phyloP scores from a whole-genome alignment of 2,113 vertebrate genomes.

The Strix aluco region DNA sequence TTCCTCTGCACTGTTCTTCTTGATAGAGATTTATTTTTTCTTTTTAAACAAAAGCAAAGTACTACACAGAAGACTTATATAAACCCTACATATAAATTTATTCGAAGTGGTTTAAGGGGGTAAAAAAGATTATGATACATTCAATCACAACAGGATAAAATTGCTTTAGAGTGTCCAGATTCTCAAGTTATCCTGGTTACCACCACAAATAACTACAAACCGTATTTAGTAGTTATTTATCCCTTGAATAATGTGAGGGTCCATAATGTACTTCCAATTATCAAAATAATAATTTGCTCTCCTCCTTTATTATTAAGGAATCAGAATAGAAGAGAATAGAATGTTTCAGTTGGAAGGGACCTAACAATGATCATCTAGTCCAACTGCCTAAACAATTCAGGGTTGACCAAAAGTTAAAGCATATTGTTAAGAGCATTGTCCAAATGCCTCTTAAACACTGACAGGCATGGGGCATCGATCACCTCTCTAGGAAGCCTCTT shows the following conservation, averaged over 20 bases:
- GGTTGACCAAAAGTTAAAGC: too few species aligned
- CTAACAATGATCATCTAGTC: background rate
- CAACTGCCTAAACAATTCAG: too few species aligned
- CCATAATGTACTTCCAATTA: background rate
- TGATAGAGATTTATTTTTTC: background rate
- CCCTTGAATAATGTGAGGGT: background rate
- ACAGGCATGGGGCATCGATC: too few species aligned
- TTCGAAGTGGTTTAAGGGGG: background rate
- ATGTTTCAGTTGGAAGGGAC: background rate
- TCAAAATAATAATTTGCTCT: background rate
- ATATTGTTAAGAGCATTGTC: too few species aligned
- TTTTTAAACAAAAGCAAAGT: background rate
- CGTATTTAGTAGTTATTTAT: background rate
- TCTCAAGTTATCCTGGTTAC: background rate
- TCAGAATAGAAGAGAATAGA: background rate
- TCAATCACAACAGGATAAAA: background rate
- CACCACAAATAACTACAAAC: background rate
- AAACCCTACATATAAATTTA: background rate
- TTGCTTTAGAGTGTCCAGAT: background rate
- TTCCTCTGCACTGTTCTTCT: background rate
- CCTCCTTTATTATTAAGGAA: background rate
- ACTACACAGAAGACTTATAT: background rate
- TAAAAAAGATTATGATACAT: background rate
- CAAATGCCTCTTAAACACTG: too few species aligned
- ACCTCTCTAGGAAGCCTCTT: too few species aligned